A percentile compares a stretch with the other conserved stretches of the same genome.
Conservation (phyloP, 2,888 invertebrate genomes). For the Altica lythri region DNA sequence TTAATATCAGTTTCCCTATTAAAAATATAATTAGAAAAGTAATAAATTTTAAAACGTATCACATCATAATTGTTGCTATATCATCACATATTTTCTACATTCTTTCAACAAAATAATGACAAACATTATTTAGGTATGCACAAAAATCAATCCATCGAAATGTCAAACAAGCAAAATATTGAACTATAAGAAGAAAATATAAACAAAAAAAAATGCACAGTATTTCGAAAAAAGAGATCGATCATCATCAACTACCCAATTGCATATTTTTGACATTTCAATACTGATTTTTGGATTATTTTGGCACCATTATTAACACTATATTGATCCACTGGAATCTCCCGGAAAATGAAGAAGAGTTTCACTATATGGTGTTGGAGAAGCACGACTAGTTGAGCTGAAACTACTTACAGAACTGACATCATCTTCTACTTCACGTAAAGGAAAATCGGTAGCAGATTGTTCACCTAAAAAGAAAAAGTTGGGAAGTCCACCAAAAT, state of each 20-base stretch:
- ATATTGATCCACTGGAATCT: constrained; percentile 63
- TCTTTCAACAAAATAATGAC: not conserved
- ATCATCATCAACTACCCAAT: no score
- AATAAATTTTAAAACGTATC: constrained; percentile 13
- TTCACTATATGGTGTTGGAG: constrained; percentile 77
- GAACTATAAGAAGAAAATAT: no score
- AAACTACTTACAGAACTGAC: constrained; percentile 80
- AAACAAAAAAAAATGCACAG: no score
- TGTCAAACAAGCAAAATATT: no score
- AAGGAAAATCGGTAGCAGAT: constrained; percentile 65
- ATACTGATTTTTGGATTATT: no score
- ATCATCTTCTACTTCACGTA: constrained; percentile 65
- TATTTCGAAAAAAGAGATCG: no score
- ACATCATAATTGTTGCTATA: constrained; percentile 16
- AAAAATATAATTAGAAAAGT: constrained; percentile 22
- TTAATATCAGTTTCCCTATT: constrained; percentile 14
- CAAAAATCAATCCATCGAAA: no score
- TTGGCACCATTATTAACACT: not conserved
- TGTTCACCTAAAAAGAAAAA: constrained; percentile 61
- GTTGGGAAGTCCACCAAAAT: not conserved
- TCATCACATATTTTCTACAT: constrained; percentile 17
- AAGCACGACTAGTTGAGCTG: constrained; percentile 80
- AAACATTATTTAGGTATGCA: not conserved
- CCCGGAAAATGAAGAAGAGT: constrained; percentile 79
- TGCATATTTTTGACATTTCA: no score